phyloP scores from a whole-genome alignment of 92 coral and sea anemone species.

The Heliopora coerulea region DNA sequence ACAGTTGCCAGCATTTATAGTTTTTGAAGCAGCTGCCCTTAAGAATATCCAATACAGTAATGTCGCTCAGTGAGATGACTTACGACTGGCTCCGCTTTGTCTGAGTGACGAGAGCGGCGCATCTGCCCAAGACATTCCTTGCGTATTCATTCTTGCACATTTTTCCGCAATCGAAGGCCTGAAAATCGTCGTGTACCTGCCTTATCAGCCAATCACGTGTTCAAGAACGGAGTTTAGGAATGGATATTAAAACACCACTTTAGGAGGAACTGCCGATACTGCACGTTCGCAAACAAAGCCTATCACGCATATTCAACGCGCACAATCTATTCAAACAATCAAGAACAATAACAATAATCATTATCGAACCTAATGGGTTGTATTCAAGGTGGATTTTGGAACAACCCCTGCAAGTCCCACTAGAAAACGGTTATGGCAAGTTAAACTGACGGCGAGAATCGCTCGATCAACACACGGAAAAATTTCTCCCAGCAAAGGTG shows the following conservation, averaged over 20 bases:
- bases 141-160: background rate
- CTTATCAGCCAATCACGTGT: background rate
- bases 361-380: conserved; percentile 4
- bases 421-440: too few species aligned
- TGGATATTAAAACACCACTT: background rate
- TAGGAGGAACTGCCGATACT: background rate
- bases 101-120: conserved; percentile 29
- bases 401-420: too few species aligned
- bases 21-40: conserved; percentile 25
- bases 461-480: background rate
- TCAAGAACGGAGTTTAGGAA: background rate
- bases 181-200: background rate
- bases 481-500: background rate
- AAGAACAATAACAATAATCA: conserved; percentile 38
- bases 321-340: conserved; percentile 40
- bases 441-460: background rate
- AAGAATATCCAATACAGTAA: conserved; percentile 11
- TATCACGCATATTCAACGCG: conserved; percentile 10
- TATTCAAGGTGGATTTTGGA: too few species aligned
- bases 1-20: conserved; percentile 29
- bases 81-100: conserved; percentile 40
- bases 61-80: conserved; percentile 29
- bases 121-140: conserved; percentile 1
- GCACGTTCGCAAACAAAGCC: conserved; percentile 29
- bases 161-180: background rate